phyloP scores from a whole-genome alignment of 2,888 invertebrate genomes.

The Aspidapion aeneum region DNA sequence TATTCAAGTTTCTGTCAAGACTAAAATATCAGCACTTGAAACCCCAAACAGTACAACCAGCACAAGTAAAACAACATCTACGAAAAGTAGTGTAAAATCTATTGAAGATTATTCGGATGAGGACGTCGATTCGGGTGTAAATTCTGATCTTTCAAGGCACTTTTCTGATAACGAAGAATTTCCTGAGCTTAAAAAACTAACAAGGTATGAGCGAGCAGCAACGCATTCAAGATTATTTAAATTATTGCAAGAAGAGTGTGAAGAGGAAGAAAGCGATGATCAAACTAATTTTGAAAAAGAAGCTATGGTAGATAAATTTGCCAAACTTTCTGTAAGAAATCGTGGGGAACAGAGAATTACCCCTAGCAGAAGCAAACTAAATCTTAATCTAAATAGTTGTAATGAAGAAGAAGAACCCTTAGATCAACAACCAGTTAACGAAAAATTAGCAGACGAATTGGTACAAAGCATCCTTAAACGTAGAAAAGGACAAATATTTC shows the following conservation, averaged over 20 bases:
- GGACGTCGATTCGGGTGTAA: slow-evolving; percentile 68
- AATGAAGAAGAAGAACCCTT: slow-evolving; percentile 54
- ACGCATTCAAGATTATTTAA: slow-evolving; percentile 70
- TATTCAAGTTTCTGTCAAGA: slow-evolving; percentile 31
- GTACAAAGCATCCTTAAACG: slow-evolving; percentile 56
- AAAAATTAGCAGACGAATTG: slow-evolving; percentile 56
- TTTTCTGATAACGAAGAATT: slow-evolving; percentile 66
- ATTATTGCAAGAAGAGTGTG: slow-evolving; percentile 59
- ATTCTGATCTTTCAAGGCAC: slow-evolving; percentile 64
- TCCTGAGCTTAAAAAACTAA: slow-evolving; percentile 55
- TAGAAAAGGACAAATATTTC: slow-evolving; percentile 53
- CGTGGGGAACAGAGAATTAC: slow-evolving; percentile 41
- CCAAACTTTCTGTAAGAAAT: slow-evolving; percentile 26
- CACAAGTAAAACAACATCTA: slow-evolving; percentile 34
- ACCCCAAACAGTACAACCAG: slow-evolving; percentile 21
- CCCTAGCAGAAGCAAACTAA: slow-evolving; percentile 51
- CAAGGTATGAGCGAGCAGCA: slow-evolving; percentile 64
- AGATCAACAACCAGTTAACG: slow-evolving; percentile 50
- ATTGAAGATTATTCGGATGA: slow-evolving; percentile 48
- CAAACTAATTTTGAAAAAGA: slow-evolving; percentile 3
- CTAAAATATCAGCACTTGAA: slow-evolving; percentile 34
- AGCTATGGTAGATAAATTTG: slow-evolving; percentile 25
- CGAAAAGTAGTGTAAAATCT: slow-evolving; percentile 42
- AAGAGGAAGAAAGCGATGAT: slow-evolving; percentile 41
- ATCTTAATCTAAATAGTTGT: slow-evolving; percentile 49